Percentiles rank a stretch among this genome's conserved stretches.
These are phyloP conservation scores for Drosophila obscura DNA, from an alignment of 1,140 invertebrate genomes.

Conservation along the genomic window DNA sequence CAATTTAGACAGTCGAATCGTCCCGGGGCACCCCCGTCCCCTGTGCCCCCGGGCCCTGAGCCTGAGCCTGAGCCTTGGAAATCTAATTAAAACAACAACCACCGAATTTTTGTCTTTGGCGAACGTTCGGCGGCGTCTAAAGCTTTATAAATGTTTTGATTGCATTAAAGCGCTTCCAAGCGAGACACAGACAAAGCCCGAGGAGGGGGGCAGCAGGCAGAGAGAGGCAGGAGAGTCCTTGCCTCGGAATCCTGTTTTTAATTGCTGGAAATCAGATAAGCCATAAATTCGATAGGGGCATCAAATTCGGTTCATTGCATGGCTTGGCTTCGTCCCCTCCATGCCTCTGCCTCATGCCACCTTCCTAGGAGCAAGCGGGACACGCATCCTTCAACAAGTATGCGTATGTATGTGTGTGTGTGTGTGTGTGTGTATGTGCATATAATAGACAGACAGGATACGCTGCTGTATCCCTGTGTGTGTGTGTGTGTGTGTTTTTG, in stretches of 20 bases:
- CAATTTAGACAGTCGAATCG: conserved; percentile 72
- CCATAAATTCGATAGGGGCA: conserved; percentile 63
- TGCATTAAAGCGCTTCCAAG: conserved; percentile 79
- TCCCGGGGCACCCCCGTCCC: conserved; percentile 30
- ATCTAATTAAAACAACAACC: conserved; percentile 82
- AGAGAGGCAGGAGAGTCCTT: neutral
- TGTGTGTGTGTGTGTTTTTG: conserved; percentile 33
- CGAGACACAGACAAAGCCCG: conserved; percentile 40
- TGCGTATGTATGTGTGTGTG: conserved; percentile 12
- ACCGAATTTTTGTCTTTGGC: conserved; percentile 77
- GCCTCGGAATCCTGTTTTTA: conserved; percentile 39
- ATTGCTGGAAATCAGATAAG: conserved; percentile 66
- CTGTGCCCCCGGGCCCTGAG: conserved; percentile 1
- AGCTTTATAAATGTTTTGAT: conserved; percentile 82
- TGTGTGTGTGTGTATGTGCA: conserved; percentile 19
- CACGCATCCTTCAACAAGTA: conserved; percentile 24
- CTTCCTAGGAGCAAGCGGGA: no score
- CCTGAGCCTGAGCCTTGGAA: conserved; percentile 62
- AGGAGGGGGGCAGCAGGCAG: neutral
- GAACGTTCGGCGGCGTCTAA: conserved; percentile 46
- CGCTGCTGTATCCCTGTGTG: neutral
- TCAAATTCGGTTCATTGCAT: conserved; percentile 40
- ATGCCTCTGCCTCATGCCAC: neutral
- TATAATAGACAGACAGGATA: conserved; percentile 23
- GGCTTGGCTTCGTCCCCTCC: no score